Conservation (phyloP, 2,113 vertebrate species). For the Pollimyrus isidori region DNA sequence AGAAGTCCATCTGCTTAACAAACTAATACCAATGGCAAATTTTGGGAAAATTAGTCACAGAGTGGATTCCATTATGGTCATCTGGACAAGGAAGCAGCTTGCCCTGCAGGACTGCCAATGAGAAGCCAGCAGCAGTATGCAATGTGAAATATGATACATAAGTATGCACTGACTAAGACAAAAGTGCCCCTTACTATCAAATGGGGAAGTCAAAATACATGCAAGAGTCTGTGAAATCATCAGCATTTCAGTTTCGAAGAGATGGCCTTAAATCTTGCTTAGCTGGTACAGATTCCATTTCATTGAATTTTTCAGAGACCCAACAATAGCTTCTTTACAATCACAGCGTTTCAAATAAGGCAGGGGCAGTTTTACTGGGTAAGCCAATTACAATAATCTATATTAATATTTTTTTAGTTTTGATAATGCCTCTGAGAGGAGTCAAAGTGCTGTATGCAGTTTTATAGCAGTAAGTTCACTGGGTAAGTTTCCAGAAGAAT, state of each 20-base stretch:
- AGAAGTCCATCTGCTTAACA: neutral
- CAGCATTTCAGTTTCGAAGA: neutral
- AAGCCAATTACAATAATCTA: conserved; percentile 23
- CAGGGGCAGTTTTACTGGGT: neutral
- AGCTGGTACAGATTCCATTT: neutral
- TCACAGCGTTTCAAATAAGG: conserved; percentile 18
- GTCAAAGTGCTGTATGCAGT: neutral
- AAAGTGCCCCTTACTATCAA: neutral
- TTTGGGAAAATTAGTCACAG: neutral
- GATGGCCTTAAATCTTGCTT: neutral
- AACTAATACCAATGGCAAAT: neutral
- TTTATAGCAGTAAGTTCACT: neutral
- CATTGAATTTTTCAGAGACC: neutral
- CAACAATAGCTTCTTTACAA: conserved; percentile 21
- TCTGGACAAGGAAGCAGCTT: neutral
- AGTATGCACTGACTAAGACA: neutral
- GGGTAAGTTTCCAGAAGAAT: neutral
- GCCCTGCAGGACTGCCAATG: neutral
- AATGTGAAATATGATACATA: neutral
- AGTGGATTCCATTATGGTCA: neutral
- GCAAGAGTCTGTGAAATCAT: neutral
- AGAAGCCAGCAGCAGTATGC: neutral
- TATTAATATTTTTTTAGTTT: neutral
- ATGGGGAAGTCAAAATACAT: neutral
- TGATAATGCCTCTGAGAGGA: neutral